These are phyloP conservation scores for Eubucco bourcierii DNA, from an alignment of 2,113 vertebrate species.

Conservation along the genomic window DNA sequence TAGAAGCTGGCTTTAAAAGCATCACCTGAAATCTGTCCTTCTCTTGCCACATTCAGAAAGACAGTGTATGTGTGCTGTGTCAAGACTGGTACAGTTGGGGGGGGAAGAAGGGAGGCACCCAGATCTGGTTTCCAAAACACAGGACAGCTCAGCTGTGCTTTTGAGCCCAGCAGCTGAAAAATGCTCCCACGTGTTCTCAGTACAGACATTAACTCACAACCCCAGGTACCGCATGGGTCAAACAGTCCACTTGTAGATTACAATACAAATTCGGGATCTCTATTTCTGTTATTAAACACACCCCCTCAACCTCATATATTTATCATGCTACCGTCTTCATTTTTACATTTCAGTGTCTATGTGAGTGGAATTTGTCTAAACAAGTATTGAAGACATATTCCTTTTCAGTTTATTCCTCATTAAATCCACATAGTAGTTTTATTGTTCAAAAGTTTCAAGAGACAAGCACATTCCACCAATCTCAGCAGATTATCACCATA, in stretches of 20 bases:
- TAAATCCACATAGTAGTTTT: not conserved
- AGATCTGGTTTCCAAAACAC: not conserved
- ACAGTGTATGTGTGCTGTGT: not conserved
- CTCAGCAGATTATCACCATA: conserved; percentile 16
- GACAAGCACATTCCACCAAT: conserved; percentile 48
- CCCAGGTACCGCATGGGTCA: not conserved
- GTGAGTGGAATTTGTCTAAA: not conserved
- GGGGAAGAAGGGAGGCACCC: not conserved
- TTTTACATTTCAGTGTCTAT: not conserved
- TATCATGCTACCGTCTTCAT: not conserved
- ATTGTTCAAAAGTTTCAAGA: conserved; percentile 19
- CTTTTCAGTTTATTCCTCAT: not conserved
- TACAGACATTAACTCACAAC: not conserved
- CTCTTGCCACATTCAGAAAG: not conserved
- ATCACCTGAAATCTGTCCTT: not conserved
- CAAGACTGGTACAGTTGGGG: not conserved
- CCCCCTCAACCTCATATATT: too few relatives aligned
- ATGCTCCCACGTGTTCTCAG: not conserved
- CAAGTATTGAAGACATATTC: not conserved
- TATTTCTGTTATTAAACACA: not conserved
- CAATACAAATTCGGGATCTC: not conserved
- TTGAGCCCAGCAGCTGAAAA: not conserved
- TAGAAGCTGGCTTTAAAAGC: conserved; percentile 18
- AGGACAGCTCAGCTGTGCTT: not conserved
- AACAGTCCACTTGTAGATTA: not conserved